Percentiles rank a stretch among this genome's conserved stretches.
phyloP scores from a whole-genome alignment of 2,888 invertebrate species.

The Caenorhabditis wallacei region DNA sequence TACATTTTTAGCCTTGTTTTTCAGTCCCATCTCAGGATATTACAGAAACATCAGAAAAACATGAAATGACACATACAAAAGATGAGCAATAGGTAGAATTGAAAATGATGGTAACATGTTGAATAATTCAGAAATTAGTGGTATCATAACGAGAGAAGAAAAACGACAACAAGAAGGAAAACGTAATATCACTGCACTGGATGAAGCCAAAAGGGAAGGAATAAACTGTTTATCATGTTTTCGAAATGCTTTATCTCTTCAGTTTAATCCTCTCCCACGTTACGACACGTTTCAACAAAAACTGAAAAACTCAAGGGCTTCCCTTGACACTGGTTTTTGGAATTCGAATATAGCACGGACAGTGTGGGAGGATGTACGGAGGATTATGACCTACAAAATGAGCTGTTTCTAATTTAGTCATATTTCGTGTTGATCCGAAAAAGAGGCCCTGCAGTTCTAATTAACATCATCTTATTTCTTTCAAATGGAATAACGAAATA shows the following conservation, averaged over 20 bases:
- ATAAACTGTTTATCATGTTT: constrained; percentile 40
- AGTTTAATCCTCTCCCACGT: constrained; percentile 42
- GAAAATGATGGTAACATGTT: constrained; percentile 13
- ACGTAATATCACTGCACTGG: constrained; percentile 14
- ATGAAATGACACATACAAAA: constrained; percentile 1
- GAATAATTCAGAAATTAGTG: constrained; percentile 6
- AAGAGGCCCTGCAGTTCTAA: constrained; percentile 3
- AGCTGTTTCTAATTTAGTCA: constrained; percentile 38
- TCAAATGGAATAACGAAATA: neutral
- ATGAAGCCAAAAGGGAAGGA: constrained; percentile 39
- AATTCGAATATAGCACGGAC: constrained; percentile 41
- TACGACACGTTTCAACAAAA: constrained; percentile 38
- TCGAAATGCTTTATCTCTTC: constrained; percentile 19
- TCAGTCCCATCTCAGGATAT: neutral
- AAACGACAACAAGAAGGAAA: neutral
- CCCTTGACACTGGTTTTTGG: constrained; percentile 26
- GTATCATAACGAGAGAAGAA: neutral
- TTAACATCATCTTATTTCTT: neutral
- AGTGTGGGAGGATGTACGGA: constrained; percentile 2
- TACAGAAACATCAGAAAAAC: neutral
- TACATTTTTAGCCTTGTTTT: neutral
- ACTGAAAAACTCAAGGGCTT: constrained; percentile 18
- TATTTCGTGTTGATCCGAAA: constrained; percentile 24
- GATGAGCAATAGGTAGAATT: constrained; percentile 8
- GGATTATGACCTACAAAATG: constrained; percentile 46